These are phyloP conservation scores for Syncerus caffer DNA, from an alignment of 2,797 vertebrate species.

Conservation along the genomic window DNA sequence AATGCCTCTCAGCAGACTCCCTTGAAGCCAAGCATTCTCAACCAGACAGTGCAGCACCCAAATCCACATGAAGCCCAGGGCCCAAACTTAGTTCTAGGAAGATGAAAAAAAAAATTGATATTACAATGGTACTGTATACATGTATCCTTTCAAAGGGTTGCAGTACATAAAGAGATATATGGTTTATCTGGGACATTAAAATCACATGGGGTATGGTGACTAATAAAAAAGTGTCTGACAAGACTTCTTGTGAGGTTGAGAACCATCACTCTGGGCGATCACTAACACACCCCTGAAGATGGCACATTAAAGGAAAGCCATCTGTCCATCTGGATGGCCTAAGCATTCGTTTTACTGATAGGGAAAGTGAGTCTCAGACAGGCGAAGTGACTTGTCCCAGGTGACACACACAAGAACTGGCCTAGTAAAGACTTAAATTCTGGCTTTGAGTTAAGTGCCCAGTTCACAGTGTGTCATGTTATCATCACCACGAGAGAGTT, in stretches of 20 bases:
- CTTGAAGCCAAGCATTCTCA: not conserved
- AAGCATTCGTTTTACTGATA: not conserved
- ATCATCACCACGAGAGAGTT: not conserved
- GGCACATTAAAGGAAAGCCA: not conserved
- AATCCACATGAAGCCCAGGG: not conserved
- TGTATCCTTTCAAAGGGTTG: not conserved
- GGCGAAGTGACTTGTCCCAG: not conserved
- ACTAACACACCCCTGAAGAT: not conserved
- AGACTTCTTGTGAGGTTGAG: not conserved
- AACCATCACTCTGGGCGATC: not conserved
- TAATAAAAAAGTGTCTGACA: not conserved
- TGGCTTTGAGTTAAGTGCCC: not conserved
- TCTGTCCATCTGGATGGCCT: not conserved
- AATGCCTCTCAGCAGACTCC: not conserved
- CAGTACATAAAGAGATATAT: not conserved
- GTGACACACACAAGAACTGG: not conserved
- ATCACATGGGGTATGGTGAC: not conserved
- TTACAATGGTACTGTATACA: not conserved
- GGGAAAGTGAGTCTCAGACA: not conserved
- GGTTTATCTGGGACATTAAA: not conserved
- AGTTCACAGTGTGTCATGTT: not conserved
- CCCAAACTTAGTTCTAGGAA: not conserved
- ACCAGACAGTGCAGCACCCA: not conserved
- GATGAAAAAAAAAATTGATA: not conserved
- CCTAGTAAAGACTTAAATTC: constrained; percentile 21